Percentiles rank a stretch among this genome's conserved stretches.
These are phyloP conservation scores for Bombus balteatus DNA, from an alignment of 1,140 invertebrate genomes.

Conservation along the genomic window DNA sequence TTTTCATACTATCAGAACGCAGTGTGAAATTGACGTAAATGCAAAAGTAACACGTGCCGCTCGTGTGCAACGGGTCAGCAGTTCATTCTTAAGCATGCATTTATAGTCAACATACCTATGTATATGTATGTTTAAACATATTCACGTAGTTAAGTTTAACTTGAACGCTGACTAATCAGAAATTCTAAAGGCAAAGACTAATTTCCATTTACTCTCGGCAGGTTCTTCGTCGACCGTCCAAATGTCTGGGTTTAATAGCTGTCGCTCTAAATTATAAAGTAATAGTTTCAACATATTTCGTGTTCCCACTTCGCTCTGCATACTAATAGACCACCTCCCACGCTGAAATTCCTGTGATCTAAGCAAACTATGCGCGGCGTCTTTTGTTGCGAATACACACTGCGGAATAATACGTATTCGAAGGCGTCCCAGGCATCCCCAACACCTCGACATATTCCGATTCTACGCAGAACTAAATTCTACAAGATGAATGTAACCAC, in stretches of 20 bases:
- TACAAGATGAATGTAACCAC: not conserved
- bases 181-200: constrained; percentile 1
- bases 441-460: not conserved
- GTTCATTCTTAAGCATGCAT: not conserved
- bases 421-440: not conserved
- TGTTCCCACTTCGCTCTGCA: constrained; percentile 6
- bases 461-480: not conserved
- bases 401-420: not conserved
- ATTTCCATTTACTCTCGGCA: constrained; percentile 2
- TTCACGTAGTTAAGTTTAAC: not conserved
- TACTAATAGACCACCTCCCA: not conserved
- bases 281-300: constrained; percentile 31
- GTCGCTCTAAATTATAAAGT: constrained; percentile 9
- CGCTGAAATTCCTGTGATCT: constrained; percentile 21
- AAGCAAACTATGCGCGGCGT: constrained; percentile 31
- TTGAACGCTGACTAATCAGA: not conserved
- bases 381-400: constrained; percentile 21
- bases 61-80: no score
- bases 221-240: not conserved
- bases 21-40: no score
- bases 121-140: not conserved
- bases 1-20: no score
- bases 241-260: not conserved
- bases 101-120: not conserved
- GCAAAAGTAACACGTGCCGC: no score